Evolutionary conservation across 2,888 invertebrate genomes (phyloP), one percentile per base, ranked within the genome.

Genomic region (Neoaliturus tenellus): DNA sequence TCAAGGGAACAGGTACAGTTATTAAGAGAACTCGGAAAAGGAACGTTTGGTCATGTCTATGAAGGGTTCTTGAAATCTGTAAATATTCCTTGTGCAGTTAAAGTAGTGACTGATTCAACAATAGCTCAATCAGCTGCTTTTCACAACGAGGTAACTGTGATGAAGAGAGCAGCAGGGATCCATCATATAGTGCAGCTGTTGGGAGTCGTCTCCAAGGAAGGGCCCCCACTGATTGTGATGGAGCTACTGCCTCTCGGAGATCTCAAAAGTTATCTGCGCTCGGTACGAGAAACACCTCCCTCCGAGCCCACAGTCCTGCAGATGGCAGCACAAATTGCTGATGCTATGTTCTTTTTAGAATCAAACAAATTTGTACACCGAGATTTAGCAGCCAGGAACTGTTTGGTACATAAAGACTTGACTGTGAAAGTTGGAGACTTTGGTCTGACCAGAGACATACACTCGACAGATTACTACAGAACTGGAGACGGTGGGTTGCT

Each of bases 311-410:
- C 83, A 33, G 82, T 86, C 85, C 89, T 91, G 14, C 93, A 94
- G 91, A 97, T 97, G 96, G 96, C 97, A 80, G 94, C 96, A 86
- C 96, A 99, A 91, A 98, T 99, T 89, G 98, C 99, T 31, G 99
- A 99, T 90, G 99, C 99, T 83, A 99, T 99, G 99, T 97, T 98
- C 2, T 99, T 99, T 91, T 92, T 99, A 87, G 94, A 98, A 82
- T 96, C 96, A 82, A 96, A 97, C 89, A 98, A 98, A 90, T 98
- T 97, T 90, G 98, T 98, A 86, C 98, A 98, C 91, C 94, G 98
- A 87, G 98, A 98, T 91, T 92, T 98, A 87, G 98, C 98, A 82
- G 98, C 98, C 81, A 93, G 98, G 85, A 98, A 98, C 91, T 98
- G 98, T 89, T 97, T 98, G 98, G 98, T 98, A 51, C 94, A 97